These are phyloP conservation scores for Chelon auratus DNA, from an alignment of 2,797 vertebrate genomes.

Conservation along the genomic window DNA sequence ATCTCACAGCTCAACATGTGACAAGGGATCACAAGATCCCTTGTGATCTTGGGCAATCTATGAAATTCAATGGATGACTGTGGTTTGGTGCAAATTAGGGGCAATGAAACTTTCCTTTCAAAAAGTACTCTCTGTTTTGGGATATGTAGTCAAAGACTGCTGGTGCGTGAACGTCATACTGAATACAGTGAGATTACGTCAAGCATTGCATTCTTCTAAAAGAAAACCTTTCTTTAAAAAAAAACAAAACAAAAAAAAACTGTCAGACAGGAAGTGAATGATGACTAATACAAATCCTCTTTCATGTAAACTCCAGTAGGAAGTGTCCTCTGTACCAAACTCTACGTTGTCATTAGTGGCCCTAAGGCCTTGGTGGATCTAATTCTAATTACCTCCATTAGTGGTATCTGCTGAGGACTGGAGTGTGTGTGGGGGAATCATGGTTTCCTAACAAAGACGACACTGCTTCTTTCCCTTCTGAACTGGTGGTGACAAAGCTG, in stretches of 20 bases:
- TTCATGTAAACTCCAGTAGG: constrained; percentile 46
- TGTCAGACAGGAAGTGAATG: background rate
- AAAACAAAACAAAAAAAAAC: background rate
- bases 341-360: constrained; percentile 70
- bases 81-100: background rate
- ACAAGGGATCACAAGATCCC: background rate
- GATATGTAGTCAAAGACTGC: constrained; percentile 22
- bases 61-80: background rate
- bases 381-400: constrained; percentile 84
- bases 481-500: constrained; percentile 67
- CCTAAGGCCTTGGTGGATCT: constrained; percentile 76
- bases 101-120: background rate
- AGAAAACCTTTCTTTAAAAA: background rate
- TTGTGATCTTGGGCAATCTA: background rate
- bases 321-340: constrained; percentile 33
- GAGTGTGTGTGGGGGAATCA: constrained; percentile 38
- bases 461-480: constrained; percentile 62
- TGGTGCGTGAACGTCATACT: constrained; percentile 19
- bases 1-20: background rate
- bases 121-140: background rate
- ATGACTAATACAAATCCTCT: constrained; percentile 35
- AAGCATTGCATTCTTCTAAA: constrained; percentile 21
- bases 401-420: constrained; percentile 75
- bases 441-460: constrained; percentile 61
- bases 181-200: constrained; percentile 17